Evolutionary conservation across 2,113 vertebrate species (phyloP), one percentile per base, ranked within the genome.

Genomic region (Paraplagusia blochii): DNA sequence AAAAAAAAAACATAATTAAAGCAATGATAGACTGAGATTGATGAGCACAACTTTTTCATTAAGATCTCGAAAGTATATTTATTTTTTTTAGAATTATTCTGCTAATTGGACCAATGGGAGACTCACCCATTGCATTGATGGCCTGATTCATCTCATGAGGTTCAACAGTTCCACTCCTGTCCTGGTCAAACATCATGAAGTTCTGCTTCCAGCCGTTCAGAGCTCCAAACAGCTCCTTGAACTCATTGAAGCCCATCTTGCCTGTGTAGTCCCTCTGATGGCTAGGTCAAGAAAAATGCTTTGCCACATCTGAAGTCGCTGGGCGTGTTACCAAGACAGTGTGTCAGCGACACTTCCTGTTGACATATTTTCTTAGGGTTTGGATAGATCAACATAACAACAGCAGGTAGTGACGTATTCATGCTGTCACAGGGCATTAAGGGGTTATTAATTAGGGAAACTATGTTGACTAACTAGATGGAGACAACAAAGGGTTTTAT

Each of bases 221-320:
- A 17, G 88, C 93, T 1, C 64, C 54, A 77, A 93, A 94, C 29
- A 96, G 90, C 50, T 97, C 93, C 82, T 95, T 96, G 81, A 96
- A 96, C 88, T 95, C 93, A 54, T 54, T 91, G 81, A 95, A 97
- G 9, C 94, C 93, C 94, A 97, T 92, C 90, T 95, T 97, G 16
- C 94, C 94, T 1, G 93, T 93, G 45, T 80, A 74, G 77, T 96
- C 93, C 58, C 89, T 90, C 95, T 97, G 55, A 44, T 6, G 1
- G 16, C 9, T 33, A 22, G 16, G 83, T 93, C 89, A 93, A 94
- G 58, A 56, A 63, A 44, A 35, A 36, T 43, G 42, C 3, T 15
- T 6, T 16, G 15, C 1, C 4, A 38, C 8, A 8, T n/a, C 22
- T n/a, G 22, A 5, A 29, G 22, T n/a, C 5, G 17, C 8, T 9